Evolutionary conservation across 1,140 invertebrate genomes (phyloP).

Genomic region (Hycleus cichorii): DNA sequence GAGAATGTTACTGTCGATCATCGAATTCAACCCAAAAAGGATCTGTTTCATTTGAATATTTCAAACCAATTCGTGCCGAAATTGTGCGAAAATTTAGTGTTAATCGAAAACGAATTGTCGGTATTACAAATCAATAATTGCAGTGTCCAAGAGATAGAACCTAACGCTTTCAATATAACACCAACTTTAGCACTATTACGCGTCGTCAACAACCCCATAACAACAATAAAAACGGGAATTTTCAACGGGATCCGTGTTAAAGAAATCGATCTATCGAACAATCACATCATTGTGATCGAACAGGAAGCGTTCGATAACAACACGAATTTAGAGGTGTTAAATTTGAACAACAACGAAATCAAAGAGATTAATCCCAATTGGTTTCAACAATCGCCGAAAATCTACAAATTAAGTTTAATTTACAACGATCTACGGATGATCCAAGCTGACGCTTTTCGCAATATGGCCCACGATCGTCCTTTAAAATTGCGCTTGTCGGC

Average conservation of each 20-base stretch:
- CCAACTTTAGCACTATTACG: constrained; percentile 18
- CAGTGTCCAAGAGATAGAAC: constrained; percentile 12
- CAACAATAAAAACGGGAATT: constrained; percentile 11
- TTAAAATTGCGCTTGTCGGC: constrained; percentile 21
- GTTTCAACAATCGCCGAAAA: constrained; percentile 18
- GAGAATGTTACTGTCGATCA: constrained; percentile 10
- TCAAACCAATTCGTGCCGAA: constrained; percentile 14
- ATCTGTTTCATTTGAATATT: constrained; percentile 18
- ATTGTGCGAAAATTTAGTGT: constrained; percentile 16
- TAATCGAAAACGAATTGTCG: constrained; percentile 17
- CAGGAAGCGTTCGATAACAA: constrained; percentile 23
- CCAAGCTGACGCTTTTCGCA: constrained; percentile 16
- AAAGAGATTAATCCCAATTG: constrained; percentile 19
- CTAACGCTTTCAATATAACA: constrained; percentile 17
- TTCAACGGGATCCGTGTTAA: constrained; percentile 20
- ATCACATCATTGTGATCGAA: constrained; percentile 16
- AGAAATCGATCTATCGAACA: constrained; percentile 22
- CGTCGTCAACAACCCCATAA: constrained; percentile 17
- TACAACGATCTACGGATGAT: constrained; percentile 22
- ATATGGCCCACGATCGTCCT: constrained; percentile 15
- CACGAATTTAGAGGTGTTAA: constrained; percentile 17
- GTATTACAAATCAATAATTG: constrained; percentile 18
- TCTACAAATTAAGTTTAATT: constrained; percentile 20
- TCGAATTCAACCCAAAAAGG: constrained; percentile 8
- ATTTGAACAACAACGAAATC: constrained; percentile 20